Evolutionary conservation across 2,888 invertebrate genomes (phyloP).

Genomic region (Brachyopa scutellaris): DNA sequence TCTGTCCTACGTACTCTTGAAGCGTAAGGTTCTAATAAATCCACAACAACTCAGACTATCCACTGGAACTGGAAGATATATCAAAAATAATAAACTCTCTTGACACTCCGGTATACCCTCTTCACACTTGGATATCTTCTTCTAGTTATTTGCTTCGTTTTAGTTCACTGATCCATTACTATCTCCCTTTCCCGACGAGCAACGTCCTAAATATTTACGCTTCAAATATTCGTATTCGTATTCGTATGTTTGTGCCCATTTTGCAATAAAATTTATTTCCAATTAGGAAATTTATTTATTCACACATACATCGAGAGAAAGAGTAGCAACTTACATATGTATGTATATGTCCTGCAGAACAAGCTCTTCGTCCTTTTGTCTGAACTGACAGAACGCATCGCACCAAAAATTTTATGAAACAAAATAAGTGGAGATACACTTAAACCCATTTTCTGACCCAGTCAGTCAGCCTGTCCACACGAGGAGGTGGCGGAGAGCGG

Average conservation of each 20-base stretch:
- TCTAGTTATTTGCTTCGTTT: constrained; percentile 24
- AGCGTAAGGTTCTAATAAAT: constrained; percentile 27
- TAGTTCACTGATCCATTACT: constrained; percentile 53
- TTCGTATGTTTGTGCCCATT: constrained; percentile 52
- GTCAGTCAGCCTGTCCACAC: constrained; percentile 52
- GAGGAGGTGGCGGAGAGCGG: background rate
- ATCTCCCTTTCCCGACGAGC: background rate
- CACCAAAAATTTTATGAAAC: constrained; percentile 62
- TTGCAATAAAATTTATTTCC: constrained; percentile 70
- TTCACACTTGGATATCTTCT: constrained; percentile 3
- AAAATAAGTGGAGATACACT: constrained; percentile 62
- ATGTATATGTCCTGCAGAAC: too few relatives aligned
- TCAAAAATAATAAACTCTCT: constrained; percentile 70
- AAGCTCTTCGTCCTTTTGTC: background rate
- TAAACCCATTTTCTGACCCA: constrained; percentile 69
- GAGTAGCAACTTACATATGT: too few relatives aligned
- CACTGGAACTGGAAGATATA: constrained; percentile 31
- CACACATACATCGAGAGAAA: constrained; percentile 39
- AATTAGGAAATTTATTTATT: constrained; percentile 72
- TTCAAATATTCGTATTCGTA: too few relatives aligned
- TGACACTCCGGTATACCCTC: constrained; percentile 32
- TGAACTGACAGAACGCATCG: constrained; percentile 55
- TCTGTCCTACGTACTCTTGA: background rate
- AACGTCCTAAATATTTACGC: constrained; percentile 4
- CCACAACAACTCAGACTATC: background rate